Evolutionary conservation across 2,797 vertebrate genomes (phyloP), one percentile per base, ranked within the genome.

Genomic region (Halcyon chelicuti): DNA sequence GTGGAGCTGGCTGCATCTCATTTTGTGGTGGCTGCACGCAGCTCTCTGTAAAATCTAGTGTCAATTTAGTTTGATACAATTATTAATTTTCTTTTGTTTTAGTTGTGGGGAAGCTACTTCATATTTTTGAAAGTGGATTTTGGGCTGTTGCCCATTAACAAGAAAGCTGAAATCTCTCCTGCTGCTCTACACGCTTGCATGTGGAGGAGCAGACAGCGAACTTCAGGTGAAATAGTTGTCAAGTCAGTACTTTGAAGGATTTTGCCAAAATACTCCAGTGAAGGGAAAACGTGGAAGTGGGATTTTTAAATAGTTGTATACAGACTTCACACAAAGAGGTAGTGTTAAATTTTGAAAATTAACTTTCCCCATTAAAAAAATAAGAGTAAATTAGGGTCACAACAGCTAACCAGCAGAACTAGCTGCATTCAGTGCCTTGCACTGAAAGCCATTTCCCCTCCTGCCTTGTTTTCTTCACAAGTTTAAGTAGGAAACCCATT

Each of bases 391-490:
- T 58, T 12, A 18, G 5, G 19, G 5, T 54, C 44, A 28, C 8
- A 49, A 63, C 25, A 70, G 44, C 35, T 76, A 31, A 73, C 17
- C 15, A 62, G 23, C 42, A 88, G 23, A 89, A 66, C 22, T 55
- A 26, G 8, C 73, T 86, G 14, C 44, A 35, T 19, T 28, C 2
- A 4, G 18, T 47, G 52, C 47, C 6, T 47, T 66, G 39, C 5
- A 37, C 31, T 21, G 35, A 55, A 91, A 88, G 13, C n/a, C 7
- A 10, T 37, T 46, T 4, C 14, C 2, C 16, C 16, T 3, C 5
- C 1, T 4, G 6, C 6, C 10, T 33, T 0, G 0, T 63, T 90
- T 86, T 88, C 44, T 86, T 46, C 37, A 16, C 7, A 28, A 66
- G 61, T 89, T 91, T 67, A 63, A 76, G 28, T 39, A 61, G 68